Evolutionary conservation across 2,888 invertebrate genomes (phyloP).

Genomic region (Drosophila paramelanica): DNA sequence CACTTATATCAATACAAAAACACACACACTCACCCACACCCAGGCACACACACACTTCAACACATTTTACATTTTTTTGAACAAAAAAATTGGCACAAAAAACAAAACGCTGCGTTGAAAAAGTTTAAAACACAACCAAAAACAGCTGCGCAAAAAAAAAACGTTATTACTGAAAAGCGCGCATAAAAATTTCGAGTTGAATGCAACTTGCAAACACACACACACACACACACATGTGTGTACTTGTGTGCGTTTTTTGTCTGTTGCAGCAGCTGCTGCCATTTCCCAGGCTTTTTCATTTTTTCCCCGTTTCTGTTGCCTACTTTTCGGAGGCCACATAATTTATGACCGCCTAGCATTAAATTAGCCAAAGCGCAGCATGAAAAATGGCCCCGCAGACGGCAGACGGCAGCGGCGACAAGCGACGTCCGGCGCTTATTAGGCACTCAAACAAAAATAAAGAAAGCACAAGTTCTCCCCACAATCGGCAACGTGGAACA

Average conservation of each 20-base stretch:
- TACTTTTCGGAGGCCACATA: constrained; percentile 73
- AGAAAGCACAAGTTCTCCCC: constrained; percentile 6
- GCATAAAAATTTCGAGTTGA: constrained; percentile 71
- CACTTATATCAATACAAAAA: constrained; percentile 37
- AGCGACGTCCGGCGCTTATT: constrained; percentile 76
- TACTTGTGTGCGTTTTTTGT: constrained; percentile 10
- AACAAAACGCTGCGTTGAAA: constrained; percentile 27
- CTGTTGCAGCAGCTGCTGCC: constrained; percentile 73
- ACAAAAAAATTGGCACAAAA: constrained; percentile 57
- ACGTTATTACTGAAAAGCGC: constrained; percentile 67
- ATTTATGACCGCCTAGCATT: constrained; percentile 78
- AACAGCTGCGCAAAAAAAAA: constrained; percentile 34
- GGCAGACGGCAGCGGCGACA: constrained; percentile 63
- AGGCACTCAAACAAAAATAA: constrained; percentile 37
- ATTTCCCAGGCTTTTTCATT: constrained; percentile 63
- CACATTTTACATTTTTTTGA: constrained; percentile 49
- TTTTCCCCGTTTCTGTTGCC: constrained; percentile 52
- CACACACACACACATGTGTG: constrained; percentile 24
- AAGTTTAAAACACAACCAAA: constrained; percentile 24
- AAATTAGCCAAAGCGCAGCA: constrained; percentile 80
- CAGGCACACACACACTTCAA: constrained; percentile 19
- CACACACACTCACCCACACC: constrained; percentile 16
- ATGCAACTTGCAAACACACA: constrained; percentile 62
- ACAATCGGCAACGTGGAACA: constrained; percentile 14
- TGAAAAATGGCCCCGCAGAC: constrained; percentile 73